Evolutionary conservation across 2,113 vertebrate species (phyloP), one percentile per base, ranked within the genome.

Genomic region (Todiramphus saurophagus): DNA sequence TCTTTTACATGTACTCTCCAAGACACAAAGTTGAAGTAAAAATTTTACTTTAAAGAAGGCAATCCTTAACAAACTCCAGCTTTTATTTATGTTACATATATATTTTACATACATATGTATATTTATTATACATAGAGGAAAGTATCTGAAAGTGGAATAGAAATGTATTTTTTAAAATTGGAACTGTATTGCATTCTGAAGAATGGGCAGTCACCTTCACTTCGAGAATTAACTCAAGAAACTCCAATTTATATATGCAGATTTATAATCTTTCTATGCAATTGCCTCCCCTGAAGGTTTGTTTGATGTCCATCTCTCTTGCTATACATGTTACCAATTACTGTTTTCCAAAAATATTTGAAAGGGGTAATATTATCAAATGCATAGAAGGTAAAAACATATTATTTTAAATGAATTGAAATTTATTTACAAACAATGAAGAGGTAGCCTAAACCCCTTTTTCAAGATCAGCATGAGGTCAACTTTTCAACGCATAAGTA

Each of bases 161-260:
- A 59, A 66, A 9, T 31, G 3, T 16, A 55, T 75, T 90, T 92
- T 92, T 41, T 17, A 72, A 75, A 92, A 72, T 5, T 21, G 31
- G 62, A 82, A 59, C 13, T 67, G 14, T 25, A 72, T 75, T 93
- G 92, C 43, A 19, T 63, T 87, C 25, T 50, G 31, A 77, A 78
- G n/a, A 87, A 78, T 58, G 8, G 53, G 91, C 0, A 9, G 37
- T 30, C 80, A 75, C 75, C 67, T 93, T 90, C 87, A 92, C 80
- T 95, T 89, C 83, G 37, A 91, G 33, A 94, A 83, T 64, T 73
- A 81, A 44, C 15, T 63, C 28, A 64, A 14, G 74, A 94, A 94
- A 94, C 84, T 80, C 87, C 55, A 70, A 89, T 86, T 93, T 93
- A 39, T 68, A 41, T 68, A 94, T 81, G 60, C 43, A 94, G 95